Evolutionary conservation across 2,888 invertebrate genomes (phyloP).

Genomic region (Pristionchus mayeri): DNA sequence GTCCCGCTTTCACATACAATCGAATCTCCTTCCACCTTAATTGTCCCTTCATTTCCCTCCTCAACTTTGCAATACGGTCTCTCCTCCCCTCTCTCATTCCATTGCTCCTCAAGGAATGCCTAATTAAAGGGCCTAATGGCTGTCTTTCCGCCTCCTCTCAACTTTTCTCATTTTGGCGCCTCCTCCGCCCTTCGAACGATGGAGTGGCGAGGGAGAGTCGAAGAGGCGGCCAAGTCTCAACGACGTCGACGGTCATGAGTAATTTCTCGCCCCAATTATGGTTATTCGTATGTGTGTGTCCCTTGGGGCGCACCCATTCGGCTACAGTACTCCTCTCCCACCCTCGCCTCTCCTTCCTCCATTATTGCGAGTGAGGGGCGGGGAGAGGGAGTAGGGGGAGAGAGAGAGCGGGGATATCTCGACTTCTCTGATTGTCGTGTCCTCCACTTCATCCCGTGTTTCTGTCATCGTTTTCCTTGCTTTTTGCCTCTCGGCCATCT

Average conservation of each 20-base stretch:
- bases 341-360: background rate
- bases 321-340: constrained; percentile 9
- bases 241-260: constrained; percentile 26
- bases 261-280: constrained; percentile 43
- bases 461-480: constrained; percentile 41
- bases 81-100: constrained; percentile 15
- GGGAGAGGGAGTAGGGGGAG: constrained; percentile 24
- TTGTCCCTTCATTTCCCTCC: constrained; percentile 41
- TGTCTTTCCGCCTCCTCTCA: constrained; percentile 38
- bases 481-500: background rate
- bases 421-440: constrained; percentile 31
- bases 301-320: background rate
- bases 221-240: background rate
- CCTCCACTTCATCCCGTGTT: constrained; percentile 32
- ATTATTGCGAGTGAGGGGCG: constrained; percentile 17
- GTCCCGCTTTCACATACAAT: background rate
- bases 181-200: constrained; percentile 26
- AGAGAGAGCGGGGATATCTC: constrained; percentile 4
- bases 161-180: constrained; percentile 28
- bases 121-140: constrained; percentile 48
- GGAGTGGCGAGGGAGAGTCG: background rate
- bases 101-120: constrained; percentile 48
- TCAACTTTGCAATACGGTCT: constrained; percentile 44
- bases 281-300: constrained; percentile 30
- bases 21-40: constrained; percentile 35